Evolutionary conservation across 2,113 vertebrate genomes (phyloP).

Genomic region (Eptatretus burgeri): DNA sequence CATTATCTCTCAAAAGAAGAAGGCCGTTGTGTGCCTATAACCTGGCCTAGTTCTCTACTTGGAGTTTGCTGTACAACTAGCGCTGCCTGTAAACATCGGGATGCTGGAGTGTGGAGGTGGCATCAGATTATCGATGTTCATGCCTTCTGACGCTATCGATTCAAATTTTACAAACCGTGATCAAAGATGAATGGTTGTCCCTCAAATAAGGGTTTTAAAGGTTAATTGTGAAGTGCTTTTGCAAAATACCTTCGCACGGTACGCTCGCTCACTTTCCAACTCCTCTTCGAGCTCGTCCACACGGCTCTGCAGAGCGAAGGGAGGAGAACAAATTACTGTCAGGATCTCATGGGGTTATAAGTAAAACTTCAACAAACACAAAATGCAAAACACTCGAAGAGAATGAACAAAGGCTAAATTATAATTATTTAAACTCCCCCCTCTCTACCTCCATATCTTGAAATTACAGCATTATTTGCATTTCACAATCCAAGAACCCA

Average conservation of each 20-base stretch:
- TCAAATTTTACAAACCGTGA: no score
- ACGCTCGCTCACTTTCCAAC: slow-evolving; percentile 19
- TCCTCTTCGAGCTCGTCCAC: slow-evolving; percentile 24
- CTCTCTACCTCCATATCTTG: neutral
- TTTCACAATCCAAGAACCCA: neutral
- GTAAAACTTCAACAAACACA: neutral
- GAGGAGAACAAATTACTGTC: neutral
- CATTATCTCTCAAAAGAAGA: no score
- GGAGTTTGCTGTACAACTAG: no score
- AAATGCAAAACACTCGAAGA: neutral
- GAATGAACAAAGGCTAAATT: neutral
- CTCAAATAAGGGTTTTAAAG: no score
- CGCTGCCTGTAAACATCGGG: no score
- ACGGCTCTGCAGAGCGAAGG: slow-evolving; percentile 12
- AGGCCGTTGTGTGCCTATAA: no score
- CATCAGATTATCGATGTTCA: no score
- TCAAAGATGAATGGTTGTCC: no score
- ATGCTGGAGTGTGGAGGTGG: no score
- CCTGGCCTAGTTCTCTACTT: no score
- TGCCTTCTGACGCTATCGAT: no score
- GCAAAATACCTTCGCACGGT: slow-evolving; percentile 20
- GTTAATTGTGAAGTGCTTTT: no score
- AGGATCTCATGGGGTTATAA: neutral
- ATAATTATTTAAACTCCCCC: neutral
- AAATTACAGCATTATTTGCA: neutral